Percentiles rank a stretch among this genome's conserved stretches.
Evolutionary conservation across 1,140 invertebrate species (phyloP).

Genomic region (Sitobion miscanthi): DNA sequence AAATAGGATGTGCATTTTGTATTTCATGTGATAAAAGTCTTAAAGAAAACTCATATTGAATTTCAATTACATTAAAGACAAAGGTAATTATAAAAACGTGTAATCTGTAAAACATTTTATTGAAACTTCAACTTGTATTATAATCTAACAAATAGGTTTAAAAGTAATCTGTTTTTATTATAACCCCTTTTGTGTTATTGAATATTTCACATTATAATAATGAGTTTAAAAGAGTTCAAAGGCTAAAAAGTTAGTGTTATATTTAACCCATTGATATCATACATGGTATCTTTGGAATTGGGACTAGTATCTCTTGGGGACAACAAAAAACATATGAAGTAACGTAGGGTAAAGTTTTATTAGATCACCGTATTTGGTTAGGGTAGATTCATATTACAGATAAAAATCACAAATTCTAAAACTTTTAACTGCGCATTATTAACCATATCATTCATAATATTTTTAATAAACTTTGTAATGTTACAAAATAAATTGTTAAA

Average conservation of each 20-base stretch:
- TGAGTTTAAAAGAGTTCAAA: background rate
- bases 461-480: background rate
- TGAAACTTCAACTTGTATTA: background rate
- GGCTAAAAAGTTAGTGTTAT: background rate
- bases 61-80: background rate
- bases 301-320: conserved; percentile 3
- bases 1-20: background rate
- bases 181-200: background rate
- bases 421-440: background rate
- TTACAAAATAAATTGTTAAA: background rate
- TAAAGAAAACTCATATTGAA: background rate
- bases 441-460: background rate
- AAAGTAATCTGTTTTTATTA: background rate
- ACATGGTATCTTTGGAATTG: background rate
- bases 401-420: background rate
- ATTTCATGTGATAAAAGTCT: background rate
- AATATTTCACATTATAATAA: background rate
- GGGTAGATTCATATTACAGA: conserved; percentile 47
- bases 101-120: background rate
- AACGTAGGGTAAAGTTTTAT: conserved; percentile 29
- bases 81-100: background rate
- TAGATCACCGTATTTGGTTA: background rate
- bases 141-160: background rate
- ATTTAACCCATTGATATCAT: background rate
- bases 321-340: conserved; percentile 26